Evolutionary conservation across 2,797 vertebrate species (phyloP).

Genomic region (Anabas testudineus): DNA sequence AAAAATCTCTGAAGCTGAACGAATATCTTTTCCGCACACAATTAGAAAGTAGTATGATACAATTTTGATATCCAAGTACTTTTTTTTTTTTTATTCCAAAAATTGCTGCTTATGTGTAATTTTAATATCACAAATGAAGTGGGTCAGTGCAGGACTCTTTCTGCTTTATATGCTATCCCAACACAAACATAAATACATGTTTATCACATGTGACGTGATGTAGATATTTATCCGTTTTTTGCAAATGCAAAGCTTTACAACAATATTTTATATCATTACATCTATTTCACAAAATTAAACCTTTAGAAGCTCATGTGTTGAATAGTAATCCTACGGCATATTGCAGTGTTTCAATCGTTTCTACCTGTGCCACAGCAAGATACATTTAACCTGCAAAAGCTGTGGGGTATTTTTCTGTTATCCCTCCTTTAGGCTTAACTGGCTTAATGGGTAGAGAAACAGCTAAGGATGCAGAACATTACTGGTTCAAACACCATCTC

Average conservation of each 20-base stretch:
- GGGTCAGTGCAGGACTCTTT: not conserved
- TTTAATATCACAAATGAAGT: not conserved
- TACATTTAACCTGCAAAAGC: not conserved
- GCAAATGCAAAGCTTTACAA: no score
- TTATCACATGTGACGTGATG: no score
- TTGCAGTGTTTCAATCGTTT: not conserved
- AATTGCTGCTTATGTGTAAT: not conserved
- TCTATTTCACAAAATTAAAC: no score
- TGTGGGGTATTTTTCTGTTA: not conserved
- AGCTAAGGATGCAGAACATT: no score
- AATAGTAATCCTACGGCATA: not conserved
- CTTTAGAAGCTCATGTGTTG: not conserved
- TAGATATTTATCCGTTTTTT: no score
- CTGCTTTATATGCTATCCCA: no score
- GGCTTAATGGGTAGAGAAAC: no score
- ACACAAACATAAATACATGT: no score
- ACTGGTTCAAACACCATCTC: no score
- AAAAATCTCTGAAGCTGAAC: constrained; percentile 19
- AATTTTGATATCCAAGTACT: not conserved
- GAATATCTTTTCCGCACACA: not conserved
- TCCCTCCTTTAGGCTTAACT: no score
- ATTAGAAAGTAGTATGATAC: not conserved
- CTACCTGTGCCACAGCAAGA: not conserved
- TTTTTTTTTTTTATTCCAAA: not conserved
- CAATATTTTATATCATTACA: no score